phyloP scores from a whole-genome alignment of 2,888 invertebrate genomes.

The Brenthis daphne region DNA sequence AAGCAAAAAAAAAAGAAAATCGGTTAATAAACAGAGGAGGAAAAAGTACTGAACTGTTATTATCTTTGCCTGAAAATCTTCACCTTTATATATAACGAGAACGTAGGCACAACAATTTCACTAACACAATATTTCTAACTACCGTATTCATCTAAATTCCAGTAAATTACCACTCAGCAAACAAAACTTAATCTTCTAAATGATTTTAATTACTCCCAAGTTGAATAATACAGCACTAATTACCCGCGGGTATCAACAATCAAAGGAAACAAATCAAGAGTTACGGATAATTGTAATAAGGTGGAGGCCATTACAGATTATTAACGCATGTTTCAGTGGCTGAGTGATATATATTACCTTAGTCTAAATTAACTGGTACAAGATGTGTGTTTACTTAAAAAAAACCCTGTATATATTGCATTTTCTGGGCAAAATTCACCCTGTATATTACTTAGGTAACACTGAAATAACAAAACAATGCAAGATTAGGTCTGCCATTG shows the following conservation, averaged over 20 bases:
- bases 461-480: too few relatives aligned
- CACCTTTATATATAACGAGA: too few relatives aligned
- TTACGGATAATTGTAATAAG: constrained; percentile 57
- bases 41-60: too few relatives aligned
- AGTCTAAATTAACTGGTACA: constrained; percentile 8
- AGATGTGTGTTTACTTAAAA: neutral
- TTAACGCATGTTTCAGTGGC: constrained; percentile 62
- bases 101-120: too few relatives aligned
- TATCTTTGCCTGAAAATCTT: too few relatives aligned
- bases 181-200: constrained; percentile 8
- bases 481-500: too few relatives aligned
- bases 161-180: neutral
- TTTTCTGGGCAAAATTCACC: neutral
- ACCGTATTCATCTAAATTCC: too few relatives aligned
- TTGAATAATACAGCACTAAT: constrained; percentile 23
- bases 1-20: too few relatives aligned
- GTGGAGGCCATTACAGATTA: constrained; percentile 60
- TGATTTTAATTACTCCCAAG: constrained; percentile 17
- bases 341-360: constrained; percentile 27
- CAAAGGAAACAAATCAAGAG: constrained; percentile 21
- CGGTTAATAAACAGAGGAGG: too few relatives aligned
- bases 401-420: neutral
- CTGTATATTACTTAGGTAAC: too few relatives aligned
- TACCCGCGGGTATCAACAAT: constrained; percentile 15
- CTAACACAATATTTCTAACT: too few relatives aligned